Percentiles rank a stretch among this genome's conserved stretches.
Evolutionary conservation across 1,140 invertebrate species (phyloP).

Genomic region (Habropoda laboriosa): DNA sequence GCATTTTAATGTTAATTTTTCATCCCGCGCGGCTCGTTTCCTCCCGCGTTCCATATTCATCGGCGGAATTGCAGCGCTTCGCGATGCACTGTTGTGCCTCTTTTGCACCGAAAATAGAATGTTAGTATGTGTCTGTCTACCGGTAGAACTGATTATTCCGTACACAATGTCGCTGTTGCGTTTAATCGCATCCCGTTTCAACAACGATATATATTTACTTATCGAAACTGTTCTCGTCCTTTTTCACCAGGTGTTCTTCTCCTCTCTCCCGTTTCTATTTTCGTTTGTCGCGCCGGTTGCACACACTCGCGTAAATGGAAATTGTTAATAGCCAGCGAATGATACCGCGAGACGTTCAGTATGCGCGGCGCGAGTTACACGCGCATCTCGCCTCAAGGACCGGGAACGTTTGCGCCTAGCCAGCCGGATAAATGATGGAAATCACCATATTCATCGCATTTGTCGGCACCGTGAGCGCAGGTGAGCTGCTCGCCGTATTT

Average conservation of each 20-base stretch:
- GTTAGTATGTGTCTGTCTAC: no score
- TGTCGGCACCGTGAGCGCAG: conserved; percentile 64
- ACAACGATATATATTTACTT: not conserved
- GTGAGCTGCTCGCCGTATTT: conserved; percentile 73
- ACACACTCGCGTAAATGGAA: not conserved
- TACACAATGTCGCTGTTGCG: no score
- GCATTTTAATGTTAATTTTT: conserved; percentile 34
- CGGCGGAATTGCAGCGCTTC: not conserved
- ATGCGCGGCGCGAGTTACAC: conserved; percentile 45
- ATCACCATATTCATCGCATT: conserved; percentile 79
- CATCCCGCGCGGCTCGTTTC: not conserved
- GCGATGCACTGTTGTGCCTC: not conserved
- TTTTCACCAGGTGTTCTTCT: not conserved
- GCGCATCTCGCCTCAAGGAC: conserved; percentile 51
- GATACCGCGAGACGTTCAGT: conserved; percentile 31
- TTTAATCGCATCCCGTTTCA: not conserved
- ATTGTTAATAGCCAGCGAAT: conserved; percentile 47
- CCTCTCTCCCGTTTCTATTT: not conserved
- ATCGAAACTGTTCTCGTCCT: not conserved
- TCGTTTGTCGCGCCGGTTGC: not conserved
- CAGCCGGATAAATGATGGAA: conserved; percentile 72
- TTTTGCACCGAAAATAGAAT: conserved; percentile 15
- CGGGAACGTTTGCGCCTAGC: conserved; percentile 62
- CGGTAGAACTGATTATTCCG: not conserved
- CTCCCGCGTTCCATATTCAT: conserved; percentile 25